These are phyloP conservation scores for Calliphora vomitoria DNA, from an alignment of 2,888 invertebrate genomes.

Conservation along the genomic window DNA sequence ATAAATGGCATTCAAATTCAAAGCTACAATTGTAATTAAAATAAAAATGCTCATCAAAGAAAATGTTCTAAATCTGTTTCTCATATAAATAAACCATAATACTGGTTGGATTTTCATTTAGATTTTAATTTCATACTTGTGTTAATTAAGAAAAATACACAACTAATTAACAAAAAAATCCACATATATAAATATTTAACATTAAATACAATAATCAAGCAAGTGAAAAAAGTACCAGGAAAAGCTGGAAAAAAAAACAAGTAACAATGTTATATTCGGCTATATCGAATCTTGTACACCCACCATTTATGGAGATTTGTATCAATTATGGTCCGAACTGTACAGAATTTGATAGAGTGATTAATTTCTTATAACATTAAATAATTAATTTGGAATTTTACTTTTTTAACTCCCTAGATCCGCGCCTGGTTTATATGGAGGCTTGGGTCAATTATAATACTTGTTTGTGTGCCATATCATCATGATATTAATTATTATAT, in stretches of 20 bases:
- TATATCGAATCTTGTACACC: too few relatives aligned
- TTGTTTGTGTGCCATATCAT: too few relatives aligned
- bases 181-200: slow-evolving; percentile 1
- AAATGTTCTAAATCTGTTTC: slow-evolving; percentile 17
- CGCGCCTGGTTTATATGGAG: too few relatives aligned
- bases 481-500: too few relatives aligned
- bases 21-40: slow-evolving; percentile 19
- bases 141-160: slow-evolving; percentile 38
- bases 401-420: too few relatives aligned
- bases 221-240: slow-evolving; percentile 13
- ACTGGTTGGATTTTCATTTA: slow-evolving; percentile 18
- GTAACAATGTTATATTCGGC: too few relatives aligned
- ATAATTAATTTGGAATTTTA: too few relatives aligned
- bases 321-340: too few relatives aligned
- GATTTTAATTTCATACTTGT: slow-evolving; percentile 28
- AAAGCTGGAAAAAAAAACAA: background rate
- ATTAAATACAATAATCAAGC: slow-evolving; percentile 32
- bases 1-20: slow-evolving; percentile 8
- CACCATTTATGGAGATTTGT: too few relatives aligned
- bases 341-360: too few relatives aligned
- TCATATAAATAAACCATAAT: slow-evolving; percentile 21
- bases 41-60: slow-evolving; percentile 15
- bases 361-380: too few relatives aligned
- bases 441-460: too few relatives aligned
- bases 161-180: slow-evolving; percentile 31